Conservation (phyloP, 1,140 invertebrate species). For the Uloborus diversus region DNA sequence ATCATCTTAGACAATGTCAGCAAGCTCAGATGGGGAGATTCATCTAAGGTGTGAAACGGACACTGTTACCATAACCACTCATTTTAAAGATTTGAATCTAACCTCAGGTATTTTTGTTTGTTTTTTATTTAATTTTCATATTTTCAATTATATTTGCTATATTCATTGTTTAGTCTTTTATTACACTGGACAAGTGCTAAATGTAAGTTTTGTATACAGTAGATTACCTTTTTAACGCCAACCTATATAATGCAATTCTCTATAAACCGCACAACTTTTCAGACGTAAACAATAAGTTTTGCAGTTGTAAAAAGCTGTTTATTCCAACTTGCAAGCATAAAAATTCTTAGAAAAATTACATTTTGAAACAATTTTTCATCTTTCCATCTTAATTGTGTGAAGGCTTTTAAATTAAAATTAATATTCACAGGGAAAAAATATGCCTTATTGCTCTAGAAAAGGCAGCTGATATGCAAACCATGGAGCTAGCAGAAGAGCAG, state of each 20-base stretch:
- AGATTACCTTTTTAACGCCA: neutral
- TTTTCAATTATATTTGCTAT: neutral
- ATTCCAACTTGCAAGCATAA: too few relatives aligned
- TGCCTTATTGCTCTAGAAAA: too few relatives aligned
- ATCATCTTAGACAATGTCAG: slow-evolving; percentile 70
- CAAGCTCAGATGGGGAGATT: slow-evolving; percentile 75
- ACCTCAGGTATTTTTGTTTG: slow-evolving; percentile 31
- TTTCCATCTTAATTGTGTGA: too few relatives aligned
- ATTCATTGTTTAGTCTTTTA: neutral
- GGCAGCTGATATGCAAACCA: too few relatives aligned
- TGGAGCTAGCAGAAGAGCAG: too few relatives aligned
- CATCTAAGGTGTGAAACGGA: slow-evolving; percentile 79
- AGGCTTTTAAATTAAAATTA: too few relatives aligned
- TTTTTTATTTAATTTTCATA: slow-evolving; percentile 57
- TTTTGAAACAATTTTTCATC: too few relatives aligned
- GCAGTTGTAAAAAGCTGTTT: too few relatives aligned
- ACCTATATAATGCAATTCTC: neutral
- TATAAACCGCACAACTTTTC: neutral
- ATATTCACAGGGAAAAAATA: too few relatives aligned
- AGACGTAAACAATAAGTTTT: neutral
- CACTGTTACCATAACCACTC: slow-evolving; percentile 78
- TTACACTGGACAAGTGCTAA: neutral
- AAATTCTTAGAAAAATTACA: too few relatives aligned
- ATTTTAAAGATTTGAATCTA: slow-evolving; percentile 73
- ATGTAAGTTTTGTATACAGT: neutral